Conservation (phyloP, 53 echinoderm and acorn worm genomes). For the Zoroaster sp. region DNA sequence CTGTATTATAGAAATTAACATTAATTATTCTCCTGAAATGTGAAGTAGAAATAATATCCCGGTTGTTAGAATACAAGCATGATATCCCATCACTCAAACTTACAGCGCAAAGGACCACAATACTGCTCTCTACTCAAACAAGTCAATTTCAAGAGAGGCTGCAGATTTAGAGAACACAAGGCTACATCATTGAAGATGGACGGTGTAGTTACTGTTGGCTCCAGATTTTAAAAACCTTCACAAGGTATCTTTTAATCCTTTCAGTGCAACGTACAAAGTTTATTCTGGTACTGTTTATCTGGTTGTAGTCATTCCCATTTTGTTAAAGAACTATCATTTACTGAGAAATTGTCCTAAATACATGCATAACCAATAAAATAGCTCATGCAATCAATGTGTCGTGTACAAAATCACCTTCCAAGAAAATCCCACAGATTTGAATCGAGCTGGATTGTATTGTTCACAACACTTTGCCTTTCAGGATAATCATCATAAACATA, state of each 20-base stretch:
- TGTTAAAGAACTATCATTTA: neutral
- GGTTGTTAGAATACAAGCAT: neutral
- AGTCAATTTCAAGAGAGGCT: neutral
- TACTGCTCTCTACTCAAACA: neutral
- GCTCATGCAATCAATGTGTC: no score
- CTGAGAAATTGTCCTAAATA: neutral
- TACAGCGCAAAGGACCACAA: conserved; percentile 5
- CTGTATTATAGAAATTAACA: neutral
- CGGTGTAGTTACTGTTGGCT: neutral
- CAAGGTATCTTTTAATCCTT: neutral
- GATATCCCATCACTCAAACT: neutral
- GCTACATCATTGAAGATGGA: neutral
- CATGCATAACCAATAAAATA: neutral
- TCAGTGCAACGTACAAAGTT: no score
- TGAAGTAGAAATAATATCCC: neutral
- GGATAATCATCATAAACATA: neutral
- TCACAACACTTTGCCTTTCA: neutral
- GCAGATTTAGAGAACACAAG: neutral
- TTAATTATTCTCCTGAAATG: neutral
- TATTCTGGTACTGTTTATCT: neutral
- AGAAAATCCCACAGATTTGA: no score
- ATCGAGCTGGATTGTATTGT: neutral
- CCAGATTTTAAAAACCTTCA: neutral
- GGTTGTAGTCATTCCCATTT: neutral
- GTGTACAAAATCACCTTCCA: no score